A percentile compares a stretch with the other conserved stretches of the same genome.
These are phyloP conservation scores for Charina bottae DNA, from an alignment of 2,113 vertebrate genomes.

Conservation along the genomic window DNA sequence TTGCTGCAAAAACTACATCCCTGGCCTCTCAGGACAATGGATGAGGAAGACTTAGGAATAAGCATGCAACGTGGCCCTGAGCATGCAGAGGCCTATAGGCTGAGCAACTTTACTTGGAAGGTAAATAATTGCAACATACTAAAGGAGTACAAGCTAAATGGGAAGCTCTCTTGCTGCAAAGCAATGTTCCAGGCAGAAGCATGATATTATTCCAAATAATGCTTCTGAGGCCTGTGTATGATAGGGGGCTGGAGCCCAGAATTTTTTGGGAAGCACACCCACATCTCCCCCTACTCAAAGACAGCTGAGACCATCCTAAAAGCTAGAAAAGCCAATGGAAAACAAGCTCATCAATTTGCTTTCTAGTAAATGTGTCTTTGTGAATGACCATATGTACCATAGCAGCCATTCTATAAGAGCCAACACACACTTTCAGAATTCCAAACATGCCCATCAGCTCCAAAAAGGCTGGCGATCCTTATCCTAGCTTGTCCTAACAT, in stretches of 20 bases:
- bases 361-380: not conserved
- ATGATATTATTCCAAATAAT: not conserved
- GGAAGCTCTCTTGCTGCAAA: not conserved
- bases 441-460: not conserved
- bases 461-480: not conserved
- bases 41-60: not conserved
- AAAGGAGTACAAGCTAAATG: not conserved
- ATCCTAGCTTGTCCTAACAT: not conserved
- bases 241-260: not conserved
- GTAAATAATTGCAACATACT: not conserved
- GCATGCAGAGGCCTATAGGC: not conserved
- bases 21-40: not conserved
- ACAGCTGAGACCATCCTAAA: not conserved
- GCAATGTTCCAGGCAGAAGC: not conserved
- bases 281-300: not conserved
- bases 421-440: not conserved
- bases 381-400: not conserved
- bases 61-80: not conserved
- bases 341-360: not conserved
- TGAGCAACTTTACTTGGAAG: not conserved
- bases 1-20: not conserved
- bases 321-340: not conserved
- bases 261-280: not conserved
- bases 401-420: not conserved
- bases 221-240: not conserved